phyloP scores from a whole-genome alignment of 2,888 invertebrate genomes.

The Amblyjoppa proteus region DNA sequence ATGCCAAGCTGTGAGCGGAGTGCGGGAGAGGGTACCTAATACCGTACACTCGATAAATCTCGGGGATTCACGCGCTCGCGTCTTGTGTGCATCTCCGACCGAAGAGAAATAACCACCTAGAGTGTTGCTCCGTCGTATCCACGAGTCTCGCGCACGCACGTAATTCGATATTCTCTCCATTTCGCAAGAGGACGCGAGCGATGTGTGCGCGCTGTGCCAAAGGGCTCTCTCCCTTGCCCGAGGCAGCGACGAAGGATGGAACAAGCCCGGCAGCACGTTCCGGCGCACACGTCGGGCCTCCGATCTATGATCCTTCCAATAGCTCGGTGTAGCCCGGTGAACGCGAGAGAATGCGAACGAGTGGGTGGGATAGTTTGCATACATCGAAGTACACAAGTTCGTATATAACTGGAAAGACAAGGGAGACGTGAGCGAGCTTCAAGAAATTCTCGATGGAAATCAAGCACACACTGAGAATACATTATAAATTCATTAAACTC shows the following conservation, averaged over 20 bases:
- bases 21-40: slow-evolving; percentile 21
- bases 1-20: slow-evolving; percentile 15
- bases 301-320: slow-evolving; percentile 56
- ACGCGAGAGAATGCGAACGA: slow-evolving; percentile 48
- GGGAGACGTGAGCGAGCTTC: background rate
- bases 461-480: background rate
- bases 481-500: background rate
- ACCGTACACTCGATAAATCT: slow-evolving; percentile 63
- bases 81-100: background rate
- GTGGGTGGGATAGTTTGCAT: slow-evolving; percentile 49
- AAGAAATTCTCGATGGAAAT: background rate
- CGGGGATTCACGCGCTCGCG: slow-evolving; percentile 34
- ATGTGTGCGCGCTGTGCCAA: slow-evolving; percentile 21
- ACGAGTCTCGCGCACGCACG: slow-evolving; percentile 54
- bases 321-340: background rate
- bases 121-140: slow-evolving; percentile 23
- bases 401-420: background rate
- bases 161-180: slow-evolving; percentile 60
- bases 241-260: slow-evolving; percentile 8
- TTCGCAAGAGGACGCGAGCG: slow-evolving; percentile 2
- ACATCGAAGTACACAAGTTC: background rate
- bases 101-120: slow-evolving; percentile 4
- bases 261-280: background rate
- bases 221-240: slow-evolving; percentile 12
- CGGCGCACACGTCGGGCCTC: slow-evolving; percentile 19